phyloP scores from a whole-genome alignment of 2,888 invertebrate species.

The Petrolisthes manimaculis region DNA sequence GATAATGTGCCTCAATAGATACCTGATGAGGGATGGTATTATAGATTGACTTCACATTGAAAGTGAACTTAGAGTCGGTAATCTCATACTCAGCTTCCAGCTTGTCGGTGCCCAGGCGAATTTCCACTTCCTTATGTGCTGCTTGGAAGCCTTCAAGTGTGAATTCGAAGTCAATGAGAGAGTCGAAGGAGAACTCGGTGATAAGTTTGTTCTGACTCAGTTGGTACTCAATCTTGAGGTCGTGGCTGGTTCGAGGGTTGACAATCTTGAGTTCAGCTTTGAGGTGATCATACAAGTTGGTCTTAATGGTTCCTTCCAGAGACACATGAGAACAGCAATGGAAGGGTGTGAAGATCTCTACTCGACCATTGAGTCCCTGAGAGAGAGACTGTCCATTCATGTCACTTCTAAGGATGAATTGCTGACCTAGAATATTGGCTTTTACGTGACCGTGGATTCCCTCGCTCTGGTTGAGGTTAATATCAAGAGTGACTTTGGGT shows the following conservation, averaged over 20 bases:
- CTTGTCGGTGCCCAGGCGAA: slow-evolving; percentile 29
- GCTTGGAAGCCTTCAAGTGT: slow-evolving; percentile 10
- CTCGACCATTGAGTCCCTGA: slow-evolving; percentile 26
- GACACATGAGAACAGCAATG: slow-evolving; percentile 30
- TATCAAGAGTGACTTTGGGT: slow-evolving; percentile 39
- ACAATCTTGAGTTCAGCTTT: slow-evolving; percentile 36
- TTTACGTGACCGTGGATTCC: slow-evolving; percentile 43
- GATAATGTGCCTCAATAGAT: slow-evolving; percentile 29
- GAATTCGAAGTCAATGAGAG: background rate
- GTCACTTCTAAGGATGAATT: slow-evolving; percentile 37
- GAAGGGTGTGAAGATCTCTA: slow-evolving; percentile 53
- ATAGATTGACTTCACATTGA: slow-evolving; percentile 7
- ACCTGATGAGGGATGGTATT: slow-evolving; percentile 24
- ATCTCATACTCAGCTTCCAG: slow-evolving; percentile 21
- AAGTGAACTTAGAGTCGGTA: slow-evolving; percentile 16
- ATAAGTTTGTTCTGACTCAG: background rate
- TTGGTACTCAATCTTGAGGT: slow-evolving; percentile 22
- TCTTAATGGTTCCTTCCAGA: slow-evolving; percentile 39
- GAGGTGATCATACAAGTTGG: background rate
- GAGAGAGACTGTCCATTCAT: slow-evolving; percentile 23
- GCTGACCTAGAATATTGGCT: slow-evolving; percentile 44
- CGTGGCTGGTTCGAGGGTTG: slow-evolving; percentile 28
- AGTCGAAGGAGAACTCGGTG: slow-evolving; percentile 11
- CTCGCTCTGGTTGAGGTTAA: slow-evolving; percentile 32
- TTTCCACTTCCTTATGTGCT: background rate